phyloP scores from a whole-genome alignment of 2,888 invertebrate genomes.

The Ptychoptera albimana region DNA sequence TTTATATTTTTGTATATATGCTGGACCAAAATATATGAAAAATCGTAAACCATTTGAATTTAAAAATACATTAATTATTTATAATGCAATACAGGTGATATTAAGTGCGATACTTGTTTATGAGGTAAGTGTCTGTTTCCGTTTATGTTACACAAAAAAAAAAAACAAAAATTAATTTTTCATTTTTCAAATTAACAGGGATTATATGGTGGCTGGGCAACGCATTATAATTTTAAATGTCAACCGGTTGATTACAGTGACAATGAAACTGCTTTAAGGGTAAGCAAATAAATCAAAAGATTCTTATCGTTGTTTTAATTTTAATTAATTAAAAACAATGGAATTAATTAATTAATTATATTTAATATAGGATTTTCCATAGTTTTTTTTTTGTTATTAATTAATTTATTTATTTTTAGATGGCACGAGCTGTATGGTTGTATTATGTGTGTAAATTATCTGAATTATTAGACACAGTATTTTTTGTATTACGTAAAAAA shows the following conservation, averaged over 20 bases:
- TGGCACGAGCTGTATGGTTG: constrained; percentile 31
- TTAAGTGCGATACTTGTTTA: constrained; percentile 65
- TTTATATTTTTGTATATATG: constrained; percentile 54
- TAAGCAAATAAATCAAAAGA: no score
- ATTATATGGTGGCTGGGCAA: constrained; percentile 38
- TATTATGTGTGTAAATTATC: constrained; percentile 31
- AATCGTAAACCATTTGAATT: constrained; percentile 71
- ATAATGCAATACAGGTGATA: constrained; percentile 78
- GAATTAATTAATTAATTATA: background rate
- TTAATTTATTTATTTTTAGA: constrained; percentile 16
- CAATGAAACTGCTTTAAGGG: constrained; percentile 40
- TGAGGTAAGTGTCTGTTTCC: constrained; percentile 42
- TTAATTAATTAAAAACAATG: background rate
- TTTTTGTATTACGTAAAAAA: constrained; percentile 74
- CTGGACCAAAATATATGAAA: constrained; percentile 80
- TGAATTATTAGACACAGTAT: constrained; percentile 37
- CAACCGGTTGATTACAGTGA: constrained; percentile 52
- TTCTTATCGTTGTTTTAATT: background rate
- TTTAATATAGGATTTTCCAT: background rate
- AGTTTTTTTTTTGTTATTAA: background rate
- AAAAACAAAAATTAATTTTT: background rate
- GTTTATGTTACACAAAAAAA: no score
- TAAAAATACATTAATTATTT: constrained; percentile 60
- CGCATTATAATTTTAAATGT: constrained; percentile 49
- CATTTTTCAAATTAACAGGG: constrained; percentile 25